Conservation (phyloP, 2,113 vertebrate genomes). For the Calyptommatus sinebrachiatus region DNA sequence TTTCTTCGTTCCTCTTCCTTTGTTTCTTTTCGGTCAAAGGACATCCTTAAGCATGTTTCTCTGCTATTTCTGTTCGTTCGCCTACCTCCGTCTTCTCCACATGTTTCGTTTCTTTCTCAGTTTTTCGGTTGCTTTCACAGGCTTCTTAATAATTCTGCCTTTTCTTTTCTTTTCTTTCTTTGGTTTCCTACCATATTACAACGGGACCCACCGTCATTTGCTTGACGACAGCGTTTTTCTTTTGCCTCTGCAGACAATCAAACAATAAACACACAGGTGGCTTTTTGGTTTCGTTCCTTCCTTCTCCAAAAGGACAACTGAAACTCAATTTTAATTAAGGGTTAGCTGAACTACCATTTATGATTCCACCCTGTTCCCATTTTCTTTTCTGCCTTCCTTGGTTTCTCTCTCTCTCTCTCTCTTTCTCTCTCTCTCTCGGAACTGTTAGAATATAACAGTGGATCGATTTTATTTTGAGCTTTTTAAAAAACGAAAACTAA, state of each 20-base stretch:
- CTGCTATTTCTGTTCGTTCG: slow-evolving; percentile 41
- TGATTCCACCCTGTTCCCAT: not conserved
- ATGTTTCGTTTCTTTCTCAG: slow-evolving; percentile 58
- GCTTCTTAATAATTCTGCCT: slow-evolving; percentile 25
- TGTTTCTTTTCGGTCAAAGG: slow-evolving; percentile 38
- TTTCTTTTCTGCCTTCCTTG: slow-evolving; percentile 1
- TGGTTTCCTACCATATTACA: slow-evolving; percentile 44
- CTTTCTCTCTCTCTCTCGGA: not conserved
- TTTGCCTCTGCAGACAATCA: slow-evolving; percentile 39
- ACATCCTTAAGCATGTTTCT: slow-evolving; percentile 59
- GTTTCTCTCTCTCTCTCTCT: not conserved
- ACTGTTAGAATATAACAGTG: slow-evolving; percentile 24
- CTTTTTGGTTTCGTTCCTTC: slow-evolving; percentile 54
- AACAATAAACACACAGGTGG: slow-evolving; percentile 54
- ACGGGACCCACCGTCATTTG: slow-evolving; percentile 62
- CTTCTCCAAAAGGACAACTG: slow-evolving; percentile 76
- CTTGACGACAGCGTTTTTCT: slow-evolving; percentile 60
- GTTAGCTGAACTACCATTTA: slow-evolving; percentile 75
- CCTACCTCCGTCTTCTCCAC: slow-evolving; percentile 25
- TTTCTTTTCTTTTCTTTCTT: not conserved
- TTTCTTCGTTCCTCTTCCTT: slow-evolving; percentile 43
- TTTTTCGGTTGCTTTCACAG: slow-evolving; percentile 64
- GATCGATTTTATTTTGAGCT: slow-evolving; percentile 22
- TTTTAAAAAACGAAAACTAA: slow-evolving; percentile 2
- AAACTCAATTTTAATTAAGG: slow-evolving; percentile 84